Evolutionary conservation across 2,797 vertebrate species (phyloP).

Genomic region (Mus caroli): DNA sequence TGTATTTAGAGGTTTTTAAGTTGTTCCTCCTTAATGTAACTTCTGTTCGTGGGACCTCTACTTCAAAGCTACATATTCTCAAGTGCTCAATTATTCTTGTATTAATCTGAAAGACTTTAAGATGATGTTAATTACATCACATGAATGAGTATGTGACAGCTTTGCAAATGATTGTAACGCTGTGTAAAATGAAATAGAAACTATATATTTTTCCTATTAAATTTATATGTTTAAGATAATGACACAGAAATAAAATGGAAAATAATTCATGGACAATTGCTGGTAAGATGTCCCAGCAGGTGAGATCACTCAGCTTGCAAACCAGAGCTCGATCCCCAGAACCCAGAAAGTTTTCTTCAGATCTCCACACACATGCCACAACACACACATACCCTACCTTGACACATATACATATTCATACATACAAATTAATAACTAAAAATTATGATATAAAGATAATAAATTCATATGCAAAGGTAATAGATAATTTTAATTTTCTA

Average conservation of each 20-base stretch:
- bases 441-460: background rate
- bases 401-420: background rate
- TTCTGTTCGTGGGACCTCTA: background rate
- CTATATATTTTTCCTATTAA: background rate
- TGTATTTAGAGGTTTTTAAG: background rate
- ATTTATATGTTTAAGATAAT: background rate
- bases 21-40: background rate
- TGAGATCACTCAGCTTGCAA: background rate
- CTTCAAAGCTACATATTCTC: background rate
- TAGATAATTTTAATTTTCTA: constrained; percentile 15
- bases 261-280: background rate
- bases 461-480: background rate
- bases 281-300: background rate
- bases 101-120: background rate
- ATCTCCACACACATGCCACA: background rate
- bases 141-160: background rate
- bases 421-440: background rate
- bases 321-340: background rate
- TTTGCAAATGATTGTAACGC: background rate
- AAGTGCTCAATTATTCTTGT: background rate
- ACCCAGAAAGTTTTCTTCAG: background rate
- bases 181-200: background rate
- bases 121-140: background rate
- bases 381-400: background rate
- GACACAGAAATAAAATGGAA: background rate